phyloP scores from a whole-genome alignment of 1,140 invertebrate genomes.

The Brachionus rubens region DNA sequence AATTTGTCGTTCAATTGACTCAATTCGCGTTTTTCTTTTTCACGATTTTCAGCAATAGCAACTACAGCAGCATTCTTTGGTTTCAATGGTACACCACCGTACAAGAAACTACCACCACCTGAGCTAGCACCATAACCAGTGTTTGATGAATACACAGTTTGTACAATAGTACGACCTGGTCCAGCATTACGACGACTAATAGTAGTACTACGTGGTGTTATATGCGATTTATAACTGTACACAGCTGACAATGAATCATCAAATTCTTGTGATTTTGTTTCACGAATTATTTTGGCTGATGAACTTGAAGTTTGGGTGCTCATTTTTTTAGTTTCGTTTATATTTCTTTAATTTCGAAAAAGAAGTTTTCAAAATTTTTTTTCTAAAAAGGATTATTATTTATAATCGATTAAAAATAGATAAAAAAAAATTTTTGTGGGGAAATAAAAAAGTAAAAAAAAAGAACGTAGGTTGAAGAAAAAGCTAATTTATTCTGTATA shows the following conservation, averaged over 20 bases:
- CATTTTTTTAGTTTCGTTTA: neutral
- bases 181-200: slow-evolving; percentile 33
- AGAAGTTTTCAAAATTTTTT: neutral
- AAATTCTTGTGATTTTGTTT: slow-evolving; percentile 23
- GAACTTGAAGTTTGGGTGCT: slow-evolving; percentile 24
- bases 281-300: slow-evolving; percentile 22
- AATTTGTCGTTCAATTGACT: slow-evolving; percentile 63
- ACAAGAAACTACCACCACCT: neutral
- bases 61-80: slow-evolving; percentile 41
- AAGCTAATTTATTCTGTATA: slow-evolving; percentile 17
- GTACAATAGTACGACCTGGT: slow-evolving; percentile 9
- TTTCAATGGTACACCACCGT: slow-evolving; percentile 41
- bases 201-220: slow-evolving; percentile 43
- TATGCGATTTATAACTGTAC: slow-evolving; percentile 46
- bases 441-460: neutral
- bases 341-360: neutral
- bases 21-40: slow-evolving; percentile 62
- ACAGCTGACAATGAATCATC: slow-evolving; percentile 32
- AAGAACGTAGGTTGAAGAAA: slow-evolving; percentile 5
- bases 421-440: neutral
- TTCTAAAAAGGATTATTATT: neutral
- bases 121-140: neutral
- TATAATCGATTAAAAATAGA: neutral
- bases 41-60: slow-evolving; percentile 43
- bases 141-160: neutral